Base-by-base conservation (phyloP, 2,113 vertebrate species). In the Microtus richardsoni region DNA sequence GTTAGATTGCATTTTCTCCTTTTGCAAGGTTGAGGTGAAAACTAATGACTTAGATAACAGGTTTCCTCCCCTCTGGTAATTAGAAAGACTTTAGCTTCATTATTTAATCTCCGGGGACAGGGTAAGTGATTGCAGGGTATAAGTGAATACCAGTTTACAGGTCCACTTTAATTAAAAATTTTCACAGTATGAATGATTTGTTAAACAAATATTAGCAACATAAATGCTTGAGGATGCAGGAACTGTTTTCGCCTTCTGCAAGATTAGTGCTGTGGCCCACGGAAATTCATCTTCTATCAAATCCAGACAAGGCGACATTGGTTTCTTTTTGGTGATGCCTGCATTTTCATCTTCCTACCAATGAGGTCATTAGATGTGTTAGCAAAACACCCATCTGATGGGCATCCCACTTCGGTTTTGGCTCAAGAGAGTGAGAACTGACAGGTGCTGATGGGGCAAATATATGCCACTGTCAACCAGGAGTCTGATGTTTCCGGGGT, bases 161-260 rank as follows among this genome's bases (percentile, higher is more conserved):
- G 94, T 80, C 11, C 93, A 47, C 97, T 98, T 98, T 97, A 97
- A 97, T 98, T 98, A 95, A 17, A 64, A 17, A 54, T 95, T 47
- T 96, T 14, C 92, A 90, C 91, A 97, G 85, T 97, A 78, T 80
- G 93, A 88, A 49, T 97, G 97, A 95, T 95, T 92, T 79, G 79
- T 97, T 97, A 95, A 97, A 96, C 91, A 97, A 95, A 97, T 97
- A 60, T 97, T 96, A 98, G 93, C 93, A 91, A 91, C 9, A 52
- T 91, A 92, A 96, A 74, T 10, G 88, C 92, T 96, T 84, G 71
- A 98, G 92, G 71, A 60, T 24, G 93, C 44, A 93, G 73, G 41
- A 96, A 86, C 75, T 95, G 52, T 88, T 30, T 92, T 86, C 36
- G 39, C 4, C 93, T 52, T 49, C 82, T 91, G 22, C 91, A 93